phyloP scores from a whole-genome alignment of 2,113 vertebrate genomes.

The Crocuta crocuta region DNA sequence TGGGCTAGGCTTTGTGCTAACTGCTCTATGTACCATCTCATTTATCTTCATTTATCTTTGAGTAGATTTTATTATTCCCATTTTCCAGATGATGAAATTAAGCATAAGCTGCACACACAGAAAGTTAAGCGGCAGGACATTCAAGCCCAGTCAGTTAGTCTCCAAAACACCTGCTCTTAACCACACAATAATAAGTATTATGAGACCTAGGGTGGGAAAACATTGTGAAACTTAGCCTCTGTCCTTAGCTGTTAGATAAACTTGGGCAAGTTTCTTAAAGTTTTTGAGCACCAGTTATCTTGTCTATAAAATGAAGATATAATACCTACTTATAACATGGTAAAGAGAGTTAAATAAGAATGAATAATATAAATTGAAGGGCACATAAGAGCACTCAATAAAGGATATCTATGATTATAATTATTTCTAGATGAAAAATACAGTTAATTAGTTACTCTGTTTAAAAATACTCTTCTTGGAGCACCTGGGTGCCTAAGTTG shows the following conservation, averaged over 20 bases:
- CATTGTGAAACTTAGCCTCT: neutral
- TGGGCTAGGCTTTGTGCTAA: neutral
- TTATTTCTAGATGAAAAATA: constrained; percentile 30
- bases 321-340: neutral
- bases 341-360: neutral
- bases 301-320: neutral
- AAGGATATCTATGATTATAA: neutral
- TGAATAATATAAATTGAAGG: neutral
- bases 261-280: neutral
- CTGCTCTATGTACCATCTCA: neutral
- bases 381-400: neutral
- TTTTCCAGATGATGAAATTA: constrained; percentile 28
- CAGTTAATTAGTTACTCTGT: neutral
- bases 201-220: neutral
- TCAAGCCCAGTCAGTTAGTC: neutral
- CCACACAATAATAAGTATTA: neutral
- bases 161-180: neutral
- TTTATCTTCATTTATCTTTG: neutral
- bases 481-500: too few species aligned
- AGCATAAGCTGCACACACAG: neutral
- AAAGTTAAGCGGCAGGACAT: neutral
- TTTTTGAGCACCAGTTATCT: neutral
- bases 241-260: neutral
- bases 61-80: neutral
- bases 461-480: neutral